These are phyloP conservation scores for Nixonia krombeini DNA, from an alignment of 1,140 invertebrate species.

Conservation along the genomic window DNA sequence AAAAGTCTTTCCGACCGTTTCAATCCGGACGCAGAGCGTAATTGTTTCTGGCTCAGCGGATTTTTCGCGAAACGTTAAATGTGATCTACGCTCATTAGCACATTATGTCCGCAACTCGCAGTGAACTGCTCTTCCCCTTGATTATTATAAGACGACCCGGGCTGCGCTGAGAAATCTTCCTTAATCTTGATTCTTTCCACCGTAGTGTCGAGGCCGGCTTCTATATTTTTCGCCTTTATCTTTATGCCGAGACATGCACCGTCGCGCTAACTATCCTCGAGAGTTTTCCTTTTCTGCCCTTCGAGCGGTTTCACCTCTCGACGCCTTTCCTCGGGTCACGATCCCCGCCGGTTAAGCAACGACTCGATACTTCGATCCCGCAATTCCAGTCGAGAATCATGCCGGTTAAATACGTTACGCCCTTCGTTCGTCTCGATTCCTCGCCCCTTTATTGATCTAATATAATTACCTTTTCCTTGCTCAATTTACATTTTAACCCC, in stretches of 20 bases:
- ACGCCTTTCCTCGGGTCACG: conserved; percentile 37
- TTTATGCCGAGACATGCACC: conserved; percentile 45
- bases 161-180: conserved; percentile 18
- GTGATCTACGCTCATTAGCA: conserved; percentile 34
- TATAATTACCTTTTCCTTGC: no score
- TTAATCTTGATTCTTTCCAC: conserved; percentile 39
- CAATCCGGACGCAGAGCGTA: no score
- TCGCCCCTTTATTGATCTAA: conserved; percentile 13
- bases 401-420: no score
- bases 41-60: no score
- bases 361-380: conserved; percentile 39
- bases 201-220: conserved; percentile 27
- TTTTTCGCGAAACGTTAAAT: conserved; percentile 18
- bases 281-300: conserved; percentile 39
- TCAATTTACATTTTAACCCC: no score
- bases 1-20: no score
- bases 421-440: no score
- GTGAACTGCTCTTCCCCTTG: conserved; percentile 22
- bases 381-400: conserved; percentile 42
- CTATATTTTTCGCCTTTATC: conserved; percentile 41
- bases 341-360: conserved; percentile 33
- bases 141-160: conserved; percentile 29
- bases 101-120: conserved; percentile 20
- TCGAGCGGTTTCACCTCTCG: conserved; percentile 30
- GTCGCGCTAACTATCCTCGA: conserved; percentile 40